Percentiles rank a stretch among this genome's conserved stretches.
These are phyloP conservation scores for Chrysomela aeneicollis DNA, from an alignment of 2,888 invertebrate genomes.

Conservation along the genomic window DNA sequence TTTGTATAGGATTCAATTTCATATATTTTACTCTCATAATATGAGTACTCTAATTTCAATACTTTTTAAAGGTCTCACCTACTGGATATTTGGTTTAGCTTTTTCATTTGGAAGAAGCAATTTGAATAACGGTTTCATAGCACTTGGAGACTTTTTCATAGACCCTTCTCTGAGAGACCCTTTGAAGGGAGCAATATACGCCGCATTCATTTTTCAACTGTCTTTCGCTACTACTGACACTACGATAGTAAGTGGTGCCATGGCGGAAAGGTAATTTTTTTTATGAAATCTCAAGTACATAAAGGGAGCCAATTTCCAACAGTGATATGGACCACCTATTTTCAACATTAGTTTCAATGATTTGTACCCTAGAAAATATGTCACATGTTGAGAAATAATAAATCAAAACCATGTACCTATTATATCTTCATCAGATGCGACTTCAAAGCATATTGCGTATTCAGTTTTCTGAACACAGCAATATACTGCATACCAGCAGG, in stretches of 20 bases:
- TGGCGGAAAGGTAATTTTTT: slow-evolving; percentile 83
- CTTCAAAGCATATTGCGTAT: slow-evolving; percentile 90
- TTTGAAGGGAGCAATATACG: slow-evolving; percentile 84
- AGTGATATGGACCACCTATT: too few species aligned
- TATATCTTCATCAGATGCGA: slow-evolving; percentile 75
- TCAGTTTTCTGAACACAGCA: slow-evolving; percentile 86
- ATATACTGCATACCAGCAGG: slow-evolving; percentile 94
- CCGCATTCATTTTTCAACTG: slow-evolving; percentile 89
- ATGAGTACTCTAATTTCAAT: too few species aligned
- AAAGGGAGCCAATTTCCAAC: neutral
- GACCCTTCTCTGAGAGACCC: slow-evolving; percentile 78
- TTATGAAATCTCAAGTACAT: neutral
- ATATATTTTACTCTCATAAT: too few species aligned
- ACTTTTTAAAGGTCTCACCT: slow-evolving; percentile 72
- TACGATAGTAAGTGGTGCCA: slow-evolving; percentile 92
- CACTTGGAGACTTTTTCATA: slow-evolving; percentile 83
- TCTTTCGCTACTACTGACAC: slow-evolving; percentile 91
- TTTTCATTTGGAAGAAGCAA: slow-evolving; percentile 84
- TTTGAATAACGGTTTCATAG: slow-evolving; percentile 81
- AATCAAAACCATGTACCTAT: too few species aligned
- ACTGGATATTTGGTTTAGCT: slow-evolving; percentile 95
- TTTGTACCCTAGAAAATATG: too few species aligned
- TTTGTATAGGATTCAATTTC: too few species aligned
- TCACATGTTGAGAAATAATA: too few species aligned
- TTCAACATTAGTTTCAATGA: too few species aligned